phyloP scores from a whole-genome alignment of 2,888 invertebrate genomes.

The Syritta pipiens region DNA sequence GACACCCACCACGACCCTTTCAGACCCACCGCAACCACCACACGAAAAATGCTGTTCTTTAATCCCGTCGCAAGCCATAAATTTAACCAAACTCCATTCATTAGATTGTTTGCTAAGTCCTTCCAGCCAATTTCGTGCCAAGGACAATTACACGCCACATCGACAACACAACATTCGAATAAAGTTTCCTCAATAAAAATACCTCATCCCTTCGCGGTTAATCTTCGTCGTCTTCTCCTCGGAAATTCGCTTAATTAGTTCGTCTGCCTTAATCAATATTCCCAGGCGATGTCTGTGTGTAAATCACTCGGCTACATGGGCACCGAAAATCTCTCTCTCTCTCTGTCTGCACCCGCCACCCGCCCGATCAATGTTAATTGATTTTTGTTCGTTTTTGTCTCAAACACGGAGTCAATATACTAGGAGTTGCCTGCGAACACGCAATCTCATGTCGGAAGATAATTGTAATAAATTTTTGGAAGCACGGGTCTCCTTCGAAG shows the following conservation, averaged over 20 bases:
- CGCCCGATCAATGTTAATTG: slow-evolving; percentile 38
- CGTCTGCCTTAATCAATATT: slow-evolving; percentile 43
- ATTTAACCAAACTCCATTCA: slow-evolving; percentile 19
- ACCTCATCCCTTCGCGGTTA: not conserved
- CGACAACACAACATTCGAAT: slow-evolving; percentile 16
- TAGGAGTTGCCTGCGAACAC: slow-evolving; percentile 31
- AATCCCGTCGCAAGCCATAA: too few species aligned
- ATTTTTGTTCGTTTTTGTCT: slow-evolving; percentile 28
- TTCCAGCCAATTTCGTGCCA: slow-evolving; percentile 16
- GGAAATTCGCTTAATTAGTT: slow-evolving; percentile 49
- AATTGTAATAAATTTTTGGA: slow-evolving; percentile 59
- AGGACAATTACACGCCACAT: slow-evolving; percentile 11
- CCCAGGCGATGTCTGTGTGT: slow-evolving; percentile 20
- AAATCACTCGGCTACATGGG: slow-evolving; percentile 50
- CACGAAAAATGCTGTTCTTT: too few species aligned
- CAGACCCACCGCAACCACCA: too few species aligned
- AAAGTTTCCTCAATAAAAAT: slow-evolving; percentile 20
- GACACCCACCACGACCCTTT: too few species aligned
- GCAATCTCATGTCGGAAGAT: slow-evolving; percentile 56
- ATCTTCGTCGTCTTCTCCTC: slow-evolving; percentile 5
- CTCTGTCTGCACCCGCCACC: not conserved
- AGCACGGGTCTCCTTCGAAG: not conserved
- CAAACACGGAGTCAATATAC: slow-evolving; percentile 40
- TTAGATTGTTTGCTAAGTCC: slow-evolving; percentile 42
- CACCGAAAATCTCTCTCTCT: not conserved